phyloP scores from a whole-genome alignment of 2,113 vertebrate species.

The Cephalopterus ornatus region DNA sequence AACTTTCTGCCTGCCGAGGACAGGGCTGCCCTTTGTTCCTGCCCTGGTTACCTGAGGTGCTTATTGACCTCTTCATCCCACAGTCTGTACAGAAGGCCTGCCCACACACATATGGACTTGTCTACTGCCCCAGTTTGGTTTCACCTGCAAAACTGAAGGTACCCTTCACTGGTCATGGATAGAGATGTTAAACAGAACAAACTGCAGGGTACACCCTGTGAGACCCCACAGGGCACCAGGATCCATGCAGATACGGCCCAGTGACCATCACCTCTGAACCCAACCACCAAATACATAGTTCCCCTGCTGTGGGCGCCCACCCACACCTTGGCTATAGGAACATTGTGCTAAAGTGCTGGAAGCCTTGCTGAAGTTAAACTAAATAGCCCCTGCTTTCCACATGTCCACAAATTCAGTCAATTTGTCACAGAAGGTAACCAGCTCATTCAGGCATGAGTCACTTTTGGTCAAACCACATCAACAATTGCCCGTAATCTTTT shows the following conservation, averaged over 20 bases:
- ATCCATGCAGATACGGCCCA: fast-evolving
- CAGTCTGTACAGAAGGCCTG: not conserved
- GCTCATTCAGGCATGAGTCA: not conserved
- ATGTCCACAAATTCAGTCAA: not conserved
- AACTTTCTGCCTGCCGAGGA: not conserved
- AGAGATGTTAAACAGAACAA: not conserved
- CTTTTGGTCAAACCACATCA: not conserved
- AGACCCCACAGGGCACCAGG: fast-evolving
- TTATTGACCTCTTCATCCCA: not conserved
- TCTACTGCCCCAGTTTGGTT: not conserved
- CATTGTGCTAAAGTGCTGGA: not conserved
- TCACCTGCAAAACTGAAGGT: not conserved
- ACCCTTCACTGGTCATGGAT: fast-evolving
- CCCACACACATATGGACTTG: fast-evolving
- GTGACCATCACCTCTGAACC: not conserved
- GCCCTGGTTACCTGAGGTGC: fast-evolving
- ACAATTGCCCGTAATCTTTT: not conserved
- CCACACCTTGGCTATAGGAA: not conserved
- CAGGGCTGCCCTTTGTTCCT: not conserved
- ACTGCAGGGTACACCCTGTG: fast-evolving
- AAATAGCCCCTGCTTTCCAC: not conserved
- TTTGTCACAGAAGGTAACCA: not conserved
- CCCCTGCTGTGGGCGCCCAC: fast-evolving
- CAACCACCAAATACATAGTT: not conserved
- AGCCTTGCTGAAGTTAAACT: not conserved